Percentiles rank a stretch among this genome's conserved stretches.
These are phyloP conservation scores for Lepisosteus oculatus DNA, from an alignment of 2,113 vertebrate genomes.

Conservation along the genomic window DNA sequence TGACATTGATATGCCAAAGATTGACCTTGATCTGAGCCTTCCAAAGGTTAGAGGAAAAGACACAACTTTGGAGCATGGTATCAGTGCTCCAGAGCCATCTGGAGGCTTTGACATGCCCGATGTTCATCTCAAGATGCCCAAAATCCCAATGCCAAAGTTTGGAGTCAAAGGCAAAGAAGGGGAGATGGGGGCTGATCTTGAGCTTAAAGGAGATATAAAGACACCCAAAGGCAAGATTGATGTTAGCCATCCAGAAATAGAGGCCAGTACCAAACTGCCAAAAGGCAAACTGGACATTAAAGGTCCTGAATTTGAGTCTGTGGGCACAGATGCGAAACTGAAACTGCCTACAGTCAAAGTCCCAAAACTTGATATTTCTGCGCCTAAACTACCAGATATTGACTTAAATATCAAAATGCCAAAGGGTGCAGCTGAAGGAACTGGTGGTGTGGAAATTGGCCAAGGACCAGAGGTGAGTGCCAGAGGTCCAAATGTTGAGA, in stretches of 20 bases:
- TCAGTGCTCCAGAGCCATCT: conserved; percentile 15
- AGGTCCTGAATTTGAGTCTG: background rate
- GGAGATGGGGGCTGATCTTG: conserved; percentile 25
- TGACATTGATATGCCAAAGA: conserved; percentile 61
- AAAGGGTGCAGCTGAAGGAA: conserved; percentile 7
- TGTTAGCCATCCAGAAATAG: background rate
- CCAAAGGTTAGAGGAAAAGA: conserved; percentile 39
- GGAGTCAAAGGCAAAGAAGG: conserved; percentile 18
- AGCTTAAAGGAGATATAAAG: conserved; percentile 32
- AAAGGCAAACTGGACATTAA: conserved; percentile 11
- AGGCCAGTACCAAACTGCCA: conserved; percentile 3
- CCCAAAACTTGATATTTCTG: conserved; percentile 42
- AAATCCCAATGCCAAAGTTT: conserved; percentile 27
- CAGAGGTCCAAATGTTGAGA: conserved; percentile 37
- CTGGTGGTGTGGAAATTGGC: conserved; percentile 13
- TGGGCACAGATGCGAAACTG: conserved; percentile 4
- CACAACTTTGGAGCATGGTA: conserved; percentile 24
- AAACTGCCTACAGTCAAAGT: conserved; percentile 35
- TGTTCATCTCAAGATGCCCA: conserved; percentile 29
- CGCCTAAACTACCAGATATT: conserved; percentile 34
- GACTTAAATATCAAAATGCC: conserved; percentile 27
- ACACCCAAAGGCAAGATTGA: conserved; percentile 28
- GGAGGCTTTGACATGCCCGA: conserved; percentile 36
- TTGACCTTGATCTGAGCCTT: conserved; percentile 47
- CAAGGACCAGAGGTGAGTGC: background rate